Evolutionary conservation across 2,888 invertebrate genomes (phyloP).

Genomic region (Notodonta dromedarius): DNA sequence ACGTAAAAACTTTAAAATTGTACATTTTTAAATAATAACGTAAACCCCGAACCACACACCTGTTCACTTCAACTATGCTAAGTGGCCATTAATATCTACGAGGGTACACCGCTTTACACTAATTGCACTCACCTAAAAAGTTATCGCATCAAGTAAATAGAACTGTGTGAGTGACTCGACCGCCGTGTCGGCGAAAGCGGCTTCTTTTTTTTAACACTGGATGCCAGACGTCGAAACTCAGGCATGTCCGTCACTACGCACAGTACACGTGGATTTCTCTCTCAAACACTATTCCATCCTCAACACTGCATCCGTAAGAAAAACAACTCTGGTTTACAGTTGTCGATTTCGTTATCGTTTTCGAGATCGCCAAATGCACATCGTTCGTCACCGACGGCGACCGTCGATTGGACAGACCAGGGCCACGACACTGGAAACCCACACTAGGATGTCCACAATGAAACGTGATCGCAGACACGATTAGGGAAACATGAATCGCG

Average conservation of each 20-base stretch:
- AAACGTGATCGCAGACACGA: slow-evolving; percentile 51
- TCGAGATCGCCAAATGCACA: slow-evolving; percentile 55
- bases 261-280: slow-evolving; percentile 50
- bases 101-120: slow-evolving; percentile 54
- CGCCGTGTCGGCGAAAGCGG: slow-evolving; percentile 58
- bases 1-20: slow-evolving; percentile 23
- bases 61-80: slow-evolving; percentile 41
- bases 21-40: slow-evolving; percentile 28
- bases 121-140: slow-evolving; percentile 80
- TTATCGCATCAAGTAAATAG: slow-evolving; percentile 78
- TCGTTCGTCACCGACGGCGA: slow-evolving; percentile 55
- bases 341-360: slow-evolving; percentile 49
- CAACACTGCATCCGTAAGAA: slow-evolving; percentile 70
- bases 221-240: slow-evolving; percentile 71
- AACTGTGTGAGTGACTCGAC: slow-evolving; percentile 64
- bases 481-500: slow-evolving; percentile 42
- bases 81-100: slow-evolving; percentile 47
- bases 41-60: slow-evolving; percentile 35
- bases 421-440: slow-evolving; percentile 48
- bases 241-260: slow-evolving; percentile 77
- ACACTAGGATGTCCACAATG: slow-evolving; percentile 65
- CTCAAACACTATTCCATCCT: slow-evolving; percentile 66
- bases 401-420: slow-evolving; percentile 37
- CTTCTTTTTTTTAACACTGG: slow-evolving; percentile 81
- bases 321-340: slow-evolving; percentile 19